phyloP scores from a whole-genome alignment of 2,113 vertebrate species.

The Synchiropus splendidus region DNA sequence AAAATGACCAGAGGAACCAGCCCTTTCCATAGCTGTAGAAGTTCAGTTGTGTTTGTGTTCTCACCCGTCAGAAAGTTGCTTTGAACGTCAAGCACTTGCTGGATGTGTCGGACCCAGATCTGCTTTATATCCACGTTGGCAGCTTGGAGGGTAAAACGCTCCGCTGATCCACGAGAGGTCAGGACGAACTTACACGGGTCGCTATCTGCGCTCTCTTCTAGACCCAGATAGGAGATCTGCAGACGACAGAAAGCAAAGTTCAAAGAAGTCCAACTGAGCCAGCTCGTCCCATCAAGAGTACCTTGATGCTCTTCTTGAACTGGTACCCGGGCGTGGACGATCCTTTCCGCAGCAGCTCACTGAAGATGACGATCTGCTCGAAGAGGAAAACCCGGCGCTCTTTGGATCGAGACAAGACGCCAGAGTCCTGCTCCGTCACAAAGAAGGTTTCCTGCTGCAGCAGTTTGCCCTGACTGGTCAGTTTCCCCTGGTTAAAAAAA shows the following conservation, averaged over 20 bases:
- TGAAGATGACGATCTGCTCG: constrained; percentile 98
- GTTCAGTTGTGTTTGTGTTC: background rate
- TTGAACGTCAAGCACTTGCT: constrained; percentile 85
- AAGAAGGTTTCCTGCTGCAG: constrained; percentile 98
- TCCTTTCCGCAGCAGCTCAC: constrained; percentile 91
- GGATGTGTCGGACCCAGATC: constrained; percentile 89
- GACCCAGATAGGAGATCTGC: constrained; percentile 84
- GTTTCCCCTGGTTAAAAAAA: constrained; percentile 74
- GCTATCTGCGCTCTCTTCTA: constrained; percentile 83
- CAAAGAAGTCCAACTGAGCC: too few relatives aligned
- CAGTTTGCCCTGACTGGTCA: constrained; percentile 91
- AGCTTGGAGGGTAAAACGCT: constrained; percentile 86
- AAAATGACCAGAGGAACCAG: too few relatives aligned
- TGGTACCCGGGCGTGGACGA: constrained; percentile 91
- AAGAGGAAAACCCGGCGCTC: constrained; percentile 95
- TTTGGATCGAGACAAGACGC: constrained; percentile 88
- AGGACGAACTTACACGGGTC: constrained; percentile 94
- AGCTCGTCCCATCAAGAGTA: constrained; percentile 22
- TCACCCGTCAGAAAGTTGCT: constrained; percentile 89
- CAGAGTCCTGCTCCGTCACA: constrained; percentile 85
- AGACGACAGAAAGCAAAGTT: constrained; percentile 4
- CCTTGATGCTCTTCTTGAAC: constrained; percentile 97
- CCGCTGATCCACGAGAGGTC: constrained; percentile 80
- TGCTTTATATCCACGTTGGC: constrained; percentile 91
- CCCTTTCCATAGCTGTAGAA: background rate